Evolutionary conservation across 2,888 invertebrate species (phyloP).

Genomic region (Belgica antarctica): DNA sequence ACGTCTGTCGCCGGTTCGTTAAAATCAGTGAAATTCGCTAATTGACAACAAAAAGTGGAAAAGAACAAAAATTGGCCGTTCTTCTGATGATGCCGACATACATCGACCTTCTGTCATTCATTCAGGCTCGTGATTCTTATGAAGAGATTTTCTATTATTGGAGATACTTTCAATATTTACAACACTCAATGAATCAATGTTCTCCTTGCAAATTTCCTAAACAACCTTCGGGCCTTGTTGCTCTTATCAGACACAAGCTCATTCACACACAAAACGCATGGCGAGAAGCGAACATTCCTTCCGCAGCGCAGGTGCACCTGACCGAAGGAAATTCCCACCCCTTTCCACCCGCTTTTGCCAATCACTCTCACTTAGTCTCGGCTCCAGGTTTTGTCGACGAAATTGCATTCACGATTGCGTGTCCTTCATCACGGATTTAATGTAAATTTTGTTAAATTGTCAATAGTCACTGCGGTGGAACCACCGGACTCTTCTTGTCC

Average conservation of each 20-base stretch:
- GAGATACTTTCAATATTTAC: slow-evolving; percentile 11
- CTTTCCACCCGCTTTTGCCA: background rate
- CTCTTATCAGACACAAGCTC: background rate
- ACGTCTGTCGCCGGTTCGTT: no score
- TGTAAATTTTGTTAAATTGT: slow-evolving; percentile 41
- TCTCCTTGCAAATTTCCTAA: background rate
- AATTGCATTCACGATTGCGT: slow-evolving; percentile 1
- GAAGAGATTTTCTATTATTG: slow-evolving; percentile 18
- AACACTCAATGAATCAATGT: background rate
- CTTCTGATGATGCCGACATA: background rate
- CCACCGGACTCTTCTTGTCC: slow-evolving; percentile 78
- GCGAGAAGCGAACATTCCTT: background rate
- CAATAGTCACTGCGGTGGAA: slow-evolving; percentile 60
- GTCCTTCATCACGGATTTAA: slow-evolving; percentile 2
- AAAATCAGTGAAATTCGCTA: slow-evolving; percentile 10
- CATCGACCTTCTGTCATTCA: background rate
- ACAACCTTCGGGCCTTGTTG: background rate
- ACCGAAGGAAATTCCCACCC: background rate
- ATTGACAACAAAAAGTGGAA: slow-evolving; percentile 2
- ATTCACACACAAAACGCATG: background rate
- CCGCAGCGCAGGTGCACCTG: background rate
- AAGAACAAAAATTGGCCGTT: slow-evolving; percentile 11
- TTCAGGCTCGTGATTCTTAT: slow-evolving; percentile 4
- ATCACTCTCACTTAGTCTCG: no score
- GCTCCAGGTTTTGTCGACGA: no score